Base-by-base conservation (phyloP, 1,140 invertebrate genomes). In the Drosophila repletoides region DNA sequence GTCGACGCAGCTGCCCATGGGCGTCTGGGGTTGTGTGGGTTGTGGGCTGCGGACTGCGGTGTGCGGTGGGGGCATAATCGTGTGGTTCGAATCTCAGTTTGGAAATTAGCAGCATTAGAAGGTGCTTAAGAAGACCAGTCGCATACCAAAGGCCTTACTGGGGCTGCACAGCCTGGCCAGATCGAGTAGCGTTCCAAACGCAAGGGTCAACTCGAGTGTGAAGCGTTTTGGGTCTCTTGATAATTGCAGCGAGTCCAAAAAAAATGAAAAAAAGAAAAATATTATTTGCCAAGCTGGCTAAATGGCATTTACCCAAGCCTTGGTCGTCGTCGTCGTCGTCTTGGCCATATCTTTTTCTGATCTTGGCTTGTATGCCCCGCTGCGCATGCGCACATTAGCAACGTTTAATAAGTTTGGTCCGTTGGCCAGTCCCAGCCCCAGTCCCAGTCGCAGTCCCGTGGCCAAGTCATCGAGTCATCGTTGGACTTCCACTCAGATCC, bases 71-170 rank as follows among this genome's bases (percentile, higher is more conserved):
- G 38, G 10, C 29, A 9, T 48, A 77, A 77, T 77, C 72, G 68
- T 34, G 5, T 36, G 43, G 38, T 36, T 65, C 33, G 40, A 70
- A 77, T 81, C 77, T 84, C 53, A 61, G 76, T 76, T 64, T 29
- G 58, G 55, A 73, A 77, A 84, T 83, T 77, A 77, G 76, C 67
- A 73, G 52, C 70, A 81, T 77, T 84, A 83, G 77, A 83, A 81
- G 77, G 53, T 76, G 64, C 70, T 63, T 68, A 55, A 24, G 14
- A 26, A 29, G 29, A 58, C 59, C 55, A 38, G 55, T 66, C 24
- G 31, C 45, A 41, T 52, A 40, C 53, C 29, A 28, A 14, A 22
- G 6, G 34, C 43, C 51, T 46, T 48, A 46, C 22, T 38, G 28
- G 15, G 41, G 19, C 17, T 4, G 36, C 19, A 33, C 41, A 21